Percentiles rank a stretch among this genome's conserved stretches.
Evolutionary conservation across 2,888 invertebrate species (phyloP).

Genomic region (Lithodes maja): DNA sequence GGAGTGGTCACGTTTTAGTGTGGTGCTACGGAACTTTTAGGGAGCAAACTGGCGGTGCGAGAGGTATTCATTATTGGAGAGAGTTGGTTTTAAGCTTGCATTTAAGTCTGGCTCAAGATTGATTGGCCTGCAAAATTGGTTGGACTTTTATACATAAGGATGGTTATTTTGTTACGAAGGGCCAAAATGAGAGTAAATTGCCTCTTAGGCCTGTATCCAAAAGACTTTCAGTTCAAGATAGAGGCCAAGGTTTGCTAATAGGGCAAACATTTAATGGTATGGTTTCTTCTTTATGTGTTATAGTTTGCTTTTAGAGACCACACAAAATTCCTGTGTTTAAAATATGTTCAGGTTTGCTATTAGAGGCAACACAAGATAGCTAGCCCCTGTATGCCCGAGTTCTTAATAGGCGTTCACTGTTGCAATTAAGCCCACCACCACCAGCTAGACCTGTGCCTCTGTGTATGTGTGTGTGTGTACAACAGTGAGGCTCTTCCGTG

Average conservation of each 20-base stretch:
- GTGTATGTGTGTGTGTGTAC: not conserved
- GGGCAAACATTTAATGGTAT: too few relatives aligned
- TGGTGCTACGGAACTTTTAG: not conserved
- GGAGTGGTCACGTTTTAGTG: not conserved
- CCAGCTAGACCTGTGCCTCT: not conserved
- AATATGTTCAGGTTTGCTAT: not conserved
- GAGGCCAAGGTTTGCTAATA: too few relatives aligned
- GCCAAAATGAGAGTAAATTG: too few relatives aligned
- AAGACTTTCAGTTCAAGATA: not conserved
- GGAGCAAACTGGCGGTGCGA: constrained; percentile 24
- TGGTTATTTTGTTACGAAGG: too few relatives aligned
- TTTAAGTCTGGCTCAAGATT: not conserved
- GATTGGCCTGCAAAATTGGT: not conserved
- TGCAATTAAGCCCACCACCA: not conserved
- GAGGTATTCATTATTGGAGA: constrained; percentile 49
- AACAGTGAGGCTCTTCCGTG: not conserved
- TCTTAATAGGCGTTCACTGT: not conserved
- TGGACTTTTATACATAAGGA: not conserved
- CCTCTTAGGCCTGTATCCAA: too few relatives aligned
- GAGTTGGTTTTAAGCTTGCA: not conserved
- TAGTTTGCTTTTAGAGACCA: too few relatives aligned
- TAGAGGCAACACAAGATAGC: not conserved
- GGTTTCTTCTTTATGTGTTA: too few relatives aligned
- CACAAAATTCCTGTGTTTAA: too few relatives aligned
- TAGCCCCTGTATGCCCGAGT: not conserved